Conservation (phyloP, 2,113 vertebrate genomes). For the Nothoprocta pentlandii region DNA sequence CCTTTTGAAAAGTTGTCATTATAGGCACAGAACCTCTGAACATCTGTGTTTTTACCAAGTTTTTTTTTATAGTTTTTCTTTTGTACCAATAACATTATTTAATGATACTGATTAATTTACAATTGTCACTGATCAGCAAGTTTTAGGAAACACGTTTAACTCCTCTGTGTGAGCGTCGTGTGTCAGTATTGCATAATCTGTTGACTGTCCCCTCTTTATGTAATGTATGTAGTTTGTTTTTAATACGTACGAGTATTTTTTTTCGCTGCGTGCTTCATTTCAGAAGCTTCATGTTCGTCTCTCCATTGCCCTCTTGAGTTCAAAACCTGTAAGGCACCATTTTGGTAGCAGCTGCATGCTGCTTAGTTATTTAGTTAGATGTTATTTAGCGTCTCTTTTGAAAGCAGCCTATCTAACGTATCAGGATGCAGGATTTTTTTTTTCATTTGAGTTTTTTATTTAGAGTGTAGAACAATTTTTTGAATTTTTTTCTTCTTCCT, state of each 20-base stretch:
- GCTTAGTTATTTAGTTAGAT: neutral
- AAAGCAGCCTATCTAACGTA: neutral
- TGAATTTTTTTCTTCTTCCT: neutral
- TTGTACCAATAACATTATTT: neutral
- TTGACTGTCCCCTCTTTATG: constrained; percentile 54
- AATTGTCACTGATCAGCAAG: neutral
- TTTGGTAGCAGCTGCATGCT: neutral
- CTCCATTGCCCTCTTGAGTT: constrained; percentile 80
- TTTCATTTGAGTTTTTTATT: neutral
- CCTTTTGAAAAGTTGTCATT: neutral
- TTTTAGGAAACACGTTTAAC: neutral
- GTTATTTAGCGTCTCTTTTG: neutral
- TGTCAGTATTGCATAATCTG: constrained; percentile 56
- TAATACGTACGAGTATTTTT: constrained; percentile 63
- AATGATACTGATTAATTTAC: neutral
- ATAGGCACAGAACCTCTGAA: neutral
- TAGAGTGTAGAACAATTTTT: neutral
- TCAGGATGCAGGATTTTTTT: neutral
- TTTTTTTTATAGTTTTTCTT: neutral
- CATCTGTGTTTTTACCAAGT: neutral
- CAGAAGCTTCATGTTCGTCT: constrained; percentile 42
- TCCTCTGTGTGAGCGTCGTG: neutral
- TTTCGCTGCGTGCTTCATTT: constrained; percentile 54
- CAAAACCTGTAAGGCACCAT: constrained; percentile 26
- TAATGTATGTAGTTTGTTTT: constrained; percentile 77